A percentile compares a stretch with the other conserved stretches of the same genome.
These are phyloP conservation scores for Bucorvus abyssinicus DNA, from an alignment of 2,797 vertebrate species.

Conservation along the genomic window DNA sequence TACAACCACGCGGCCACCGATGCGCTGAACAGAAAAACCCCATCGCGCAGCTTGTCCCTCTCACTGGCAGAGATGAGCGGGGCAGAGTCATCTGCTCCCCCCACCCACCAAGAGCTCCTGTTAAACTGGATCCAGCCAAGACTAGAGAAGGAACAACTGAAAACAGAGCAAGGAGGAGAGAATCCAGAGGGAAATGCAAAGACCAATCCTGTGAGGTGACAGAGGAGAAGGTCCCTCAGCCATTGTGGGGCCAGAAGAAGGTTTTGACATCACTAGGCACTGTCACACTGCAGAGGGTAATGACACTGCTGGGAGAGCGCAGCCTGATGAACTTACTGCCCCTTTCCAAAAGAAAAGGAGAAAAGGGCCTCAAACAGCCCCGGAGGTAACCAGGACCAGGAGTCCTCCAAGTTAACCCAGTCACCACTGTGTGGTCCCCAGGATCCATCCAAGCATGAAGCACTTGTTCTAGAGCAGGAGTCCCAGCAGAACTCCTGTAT, in stretches of 20 bases:
- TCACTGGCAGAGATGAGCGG: background rate
- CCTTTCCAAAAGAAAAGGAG: background rate
- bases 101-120: background rate
- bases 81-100: background rate
- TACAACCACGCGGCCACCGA: background rate
- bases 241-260: background rate
- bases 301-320: background rate
- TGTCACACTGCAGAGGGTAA: background rate
- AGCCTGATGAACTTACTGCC: background rate
- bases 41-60: background rate
- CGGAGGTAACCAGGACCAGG: background rate
- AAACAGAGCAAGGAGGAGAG: background rate
- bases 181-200: background rate
- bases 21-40: background rate
- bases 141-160: background rate
- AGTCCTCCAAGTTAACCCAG: background rate
- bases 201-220: background rate
- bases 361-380: background rate
- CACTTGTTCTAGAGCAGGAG: background rate
- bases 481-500: background rate
- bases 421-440: background rate
- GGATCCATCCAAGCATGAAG: background rate
- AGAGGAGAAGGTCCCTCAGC: background rate
- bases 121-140: background rate
- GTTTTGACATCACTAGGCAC: background rate